phyloP scores from a whole-genome alignment of 2,113 vertebrate genomes.

The Daboia siamensis region DNA sequence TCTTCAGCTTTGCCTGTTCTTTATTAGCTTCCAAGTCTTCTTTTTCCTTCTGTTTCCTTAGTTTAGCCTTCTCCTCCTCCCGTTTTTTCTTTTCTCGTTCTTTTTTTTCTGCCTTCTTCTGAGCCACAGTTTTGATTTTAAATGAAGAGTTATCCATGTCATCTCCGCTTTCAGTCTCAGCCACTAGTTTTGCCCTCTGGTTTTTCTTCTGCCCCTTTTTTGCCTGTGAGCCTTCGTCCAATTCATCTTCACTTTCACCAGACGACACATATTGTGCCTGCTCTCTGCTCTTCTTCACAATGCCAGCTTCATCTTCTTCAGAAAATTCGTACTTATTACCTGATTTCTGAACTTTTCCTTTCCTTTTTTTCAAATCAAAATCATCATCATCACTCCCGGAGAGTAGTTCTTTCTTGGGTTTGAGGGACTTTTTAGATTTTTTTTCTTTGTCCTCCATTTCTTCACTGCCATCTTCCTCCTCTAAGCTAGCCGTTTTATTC shows the following conservation, averaged over 20 bases:
- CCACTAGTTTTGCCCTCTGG: conserved; percentile 74
- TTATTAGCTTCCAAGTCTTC: conserved; percentile 79
- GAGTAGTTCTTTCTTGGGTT: conserved; percentile 65
- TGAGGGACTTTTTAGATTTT: conserved; percentile 70
- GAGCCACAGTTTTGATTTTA: conserved; percentile 94
- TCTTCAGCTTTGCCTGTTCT: conserved; percentile 69
- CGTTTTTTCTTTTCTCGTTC: conserved; percentile 92
- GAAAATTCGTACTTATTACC: conserved; percentile 64
- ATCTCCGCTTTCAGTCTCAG: conserved; percentile 74
- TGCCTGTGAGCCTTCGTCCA: conserved; percentile 69
- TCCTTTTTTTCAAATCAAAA: conserved; percentile 72
- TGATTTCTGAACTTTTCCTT: conserved; percentile 75
- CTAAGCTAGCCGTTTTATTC: conserved; percentile 76
- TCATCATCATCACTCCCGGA: conserved; percentile 78
- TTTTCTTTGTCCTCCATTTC: conserved; percentile 70
- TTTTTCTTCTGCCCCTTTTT: conserved; percentile 83
- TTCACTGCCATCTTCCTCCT: conserved; percentile 79
- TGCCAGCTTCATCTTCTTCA: conserved; percentile 68
- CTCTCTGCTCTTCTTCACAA: conserved; percentile 63
- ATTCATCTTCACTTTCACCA: conserved; percentile 74
- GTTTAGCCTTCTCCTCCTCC: conserved; percentile 83
- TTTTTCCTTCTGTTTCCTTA: conserved; percentile 82
- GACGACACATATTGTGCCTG: conserved; percentile 48
- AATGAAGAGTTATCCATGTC: conserved; percentile 74
- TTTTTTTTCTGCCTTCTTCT: conserved; percentile 98